Evolutionary conservation across 2,888 invertebrate genomes (phyloP), one percentile per base, ranked within the genome.

Genomic region (Sinentomon sp.): DNA sequence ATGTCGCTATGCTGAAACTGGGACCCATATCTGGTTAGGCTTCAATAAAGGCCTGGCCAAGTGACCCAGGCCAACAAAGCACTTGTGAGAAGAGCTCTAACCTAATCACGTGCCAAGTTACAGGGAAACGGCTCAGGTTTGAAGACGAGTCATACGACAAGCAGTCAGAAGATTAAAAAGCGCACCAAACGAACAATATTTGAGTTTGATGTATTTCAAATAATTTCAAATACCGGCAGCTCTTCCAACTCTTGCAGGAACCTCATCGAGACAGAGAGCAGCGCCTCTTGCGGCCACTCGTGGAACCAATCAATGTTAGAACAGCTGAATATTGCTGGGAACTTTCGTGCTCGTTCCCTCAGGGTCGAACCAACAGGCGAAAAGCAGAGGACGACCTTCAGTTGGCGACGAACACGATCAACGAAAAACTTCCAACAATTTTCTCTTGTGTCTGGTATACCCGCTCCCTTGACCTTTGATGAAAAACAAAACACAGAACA

Each of bases 391-490:
- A 92, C 85, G 14, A 38, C 38, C 18, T 41, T 44, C 29, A 56
- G 52, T 48, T 57, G 83, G 41, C 74, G 69, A 33, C 87, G 65
- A 16, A 92, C 89, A 48, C 85, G 65, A 50, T 89, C 87, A 46
- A 92, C 82, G 55, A 92, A 92, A 56, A 85, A 92, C 54, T 78
- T 82, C 92, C 89, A 92, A 53, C 89, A 89, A 48, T 80, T 85
- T 57, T 92, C 89, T 42, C 85, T 62, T 0, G 83, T 77, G 51
- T 92, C 92, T 28, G 77, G 64, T 46, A 87, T 56, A 16, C 89
- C 89, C 17, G 82, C 73, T 18, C 82, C 73, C 61, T 75, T 76
- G 1, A 73, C 68, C 66, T 68, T n/a, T n/a, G 6, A 34, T 6
- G 4, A n/a, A 19, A 5, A 13, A n/a, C n/a, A 19, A 16, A 19